Percentiles rank a stretch among this genome's conserved stretches.
Evolutionary conservation across 2,113 vertebrate genomes (phyloP).

Genomic region (Odocoileus hemionus): DNA sequence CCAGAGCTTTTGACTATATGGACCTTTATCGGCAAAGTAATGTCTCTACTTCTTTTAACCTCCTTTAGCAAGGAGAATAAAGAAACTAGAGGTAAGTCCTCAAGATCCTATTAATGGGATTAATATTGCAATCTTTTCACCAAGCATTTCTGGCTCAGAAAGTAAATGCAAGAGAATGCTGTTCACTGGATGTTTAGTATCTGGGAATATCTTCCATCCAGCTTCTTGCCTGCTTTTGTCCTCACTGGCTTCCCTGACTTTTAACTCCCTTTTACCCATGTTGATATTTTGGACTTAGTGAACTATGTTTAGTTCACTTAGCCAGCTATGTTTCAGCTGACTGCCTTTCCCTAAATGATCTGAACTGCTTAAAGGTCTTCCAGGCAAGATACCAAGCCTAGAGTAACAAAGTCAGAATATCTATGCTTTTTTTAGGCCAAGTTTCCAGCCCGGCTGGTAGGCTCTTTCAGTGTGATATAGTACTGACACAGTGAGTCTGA

Average conservation of each 20-base stretch:
- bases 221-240: not conserved
- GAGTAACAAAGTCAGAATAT: not conserved
- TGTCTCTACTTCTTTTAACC: not conserved
- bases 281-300: not conserved
- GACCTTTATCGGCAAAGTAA: not conserved
- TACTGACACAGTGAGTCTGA: not conserved
- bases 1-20: not conserved
- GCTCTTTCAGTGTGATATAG: not conserved
- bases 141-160: not conserved
- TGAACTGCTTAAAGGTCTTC: constrained; percentile 1
- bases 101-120: not conserved
- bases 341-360: not conserved
- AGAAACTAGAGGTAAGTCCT: not conserved
- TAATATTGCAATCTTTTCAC: not conserved
- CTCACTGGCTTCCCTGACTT: not conserved
- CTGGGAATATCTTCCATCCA: not conserved
- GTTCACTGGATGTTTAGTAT: not conserved
- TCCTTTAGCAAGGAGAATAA: not conserved
- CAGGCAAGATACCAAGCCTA: not conserved
- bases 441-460: not conserved
- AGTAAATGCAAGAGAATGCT: not conserved
- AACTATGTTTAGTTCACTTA: not conserved
- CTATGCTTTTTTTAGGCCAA: not conserved
- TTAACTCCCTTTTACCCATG: not conserved
- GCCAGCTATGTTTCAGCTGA: not conserved